These are phyloP conservation scores for Brachyptera putata DNA, from an alignment of 2,888 invertebrate genomes.

Conservation along the genomic window DNA sequence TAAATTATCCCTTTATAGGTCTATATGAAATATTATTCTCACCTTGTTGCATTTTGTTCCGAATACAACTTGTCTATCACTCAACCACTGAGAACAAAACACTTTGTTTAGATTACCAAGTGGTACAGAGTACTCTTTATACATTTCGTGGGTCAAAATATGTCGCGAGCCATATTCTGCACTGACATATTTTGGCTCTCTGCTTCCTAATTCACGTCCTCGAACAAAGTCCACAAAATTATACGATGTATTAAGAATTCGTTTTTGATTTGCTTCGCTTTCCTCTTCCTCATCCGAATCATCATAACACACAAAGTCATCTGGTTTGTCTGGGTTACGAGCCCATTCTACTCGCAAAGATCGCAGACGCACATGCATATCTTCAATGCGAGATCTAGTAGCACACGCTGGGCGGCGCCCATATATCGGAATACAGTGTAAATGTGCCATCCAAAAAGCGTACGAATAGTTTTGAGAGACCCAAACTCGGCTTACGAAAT, in stretches of 20 bases:
- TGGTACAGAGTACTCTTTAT: slow-evolving; percentile 76
- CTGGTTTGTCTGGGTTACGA: slow-evolving; percentile 80
- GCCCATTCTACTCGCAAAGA: slow-evolving; percentile 63
- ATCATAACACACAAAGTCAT: slow-evolving; percentile 86
- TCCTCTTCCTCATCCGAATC: slow-evolving; percentile 86
- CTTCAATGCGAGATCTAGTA: slow-evolving; percentile 64
- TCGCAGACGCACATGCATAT: slow-evolving; percentile 63
- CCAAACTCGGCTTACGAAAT: background rate
- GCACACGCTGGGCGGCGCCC: slow-evolving; percentile 77
- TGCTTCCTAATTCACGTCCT: slow-evolving; percentile 68
- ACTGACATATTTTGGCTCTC: slow-evolving; percentile 66
- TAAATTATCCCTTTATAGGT: too few species aligned
- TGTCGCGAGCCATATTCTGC: slow-evolving; percentile 80
- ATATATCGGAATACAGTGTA: slow-evolving; percentile 63
- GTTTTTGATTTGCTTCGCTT: slow-evolving; percentile 65
- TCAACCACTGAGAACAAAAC: slow-evolving; percentile 95
- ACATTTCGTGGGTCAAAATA: slow-evolving; percentile 85
- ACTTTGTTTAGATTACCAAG: slow-evolving; percentile 87
- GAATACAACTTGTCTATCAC: slow-evolving; percentile 90
- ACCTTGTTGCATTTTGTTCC: slow-evolving; percentile 98
- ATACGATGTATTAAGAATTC: slow-evolving; percentile 71
- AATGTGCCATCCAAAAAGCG: slow-evolving; percentile 74
- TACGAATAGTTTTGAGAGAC: background rate
- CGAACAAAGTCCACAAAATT: slow-evolving; percentile 83
- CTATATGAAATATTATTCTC: slow-evolving; percentile 33